These are phyloP conservation scores for Neolamprologus longior DNA, from an alignment of 2,113 vertebrate species.

Conservation along the genomic window DNA sequence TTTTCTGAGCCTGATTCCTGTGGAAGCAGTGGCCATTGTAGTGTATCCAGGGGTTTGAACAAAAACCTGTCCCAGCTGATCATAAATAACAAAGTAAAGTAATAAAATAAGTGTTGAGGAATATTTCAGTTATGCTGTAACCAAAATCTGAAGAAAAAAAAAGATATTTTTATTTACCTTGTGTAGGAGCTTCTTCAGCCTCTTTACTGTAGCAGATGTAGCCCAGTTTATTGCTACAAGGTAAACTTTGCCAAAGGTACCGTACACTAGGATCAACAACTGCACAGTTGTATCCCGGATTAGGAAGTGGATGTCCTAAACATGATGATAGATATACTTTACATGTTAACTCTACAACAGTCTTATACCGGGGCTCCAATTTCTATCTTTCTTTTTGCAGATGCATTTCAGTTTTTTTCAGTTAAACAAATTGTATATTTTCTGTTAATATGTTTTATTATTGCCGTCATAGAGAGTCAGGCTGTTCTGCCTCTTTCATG, in stretches of 20 bases:
- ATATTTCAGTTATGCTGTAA: not conserved
- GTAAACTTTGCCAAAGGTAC: slow-evolving; percentile 79
- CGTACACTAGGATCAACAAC: slow-evolving; percentile 69
- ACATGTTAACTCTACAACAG: not conserved
- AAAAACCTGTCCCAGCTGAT: slow-evolving; percentile 63
- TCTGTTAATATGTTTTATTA: not conserved
- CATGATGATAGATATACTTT: not conserved
- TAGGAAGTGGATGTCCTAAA: slow-evolving; percentile 80
- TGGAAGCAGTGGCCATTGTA: slow-evolving; percentile 85
- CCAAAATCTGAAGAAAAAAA: not conserved
- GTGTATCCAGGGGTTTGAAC: slow-evolving; percentile 79
- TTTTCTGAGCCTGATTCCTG: slow-evolving; percentile 68
- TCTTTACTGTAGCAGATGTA: slow-evolving; percentile 85
- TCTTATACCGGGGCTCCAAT: accelerated
- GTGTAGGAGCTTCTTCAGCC: slow-evolving; percentile 8
- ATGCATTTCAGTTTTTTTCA: not conserved
- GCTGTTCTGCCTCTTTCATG: accelerated
- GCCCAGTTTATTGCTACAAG: slow-evolving; percentile 78
- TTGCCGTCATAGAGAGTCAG: not conserved
- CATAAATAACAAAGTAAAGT: not conserved
- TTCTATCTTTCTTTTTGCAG: not conserved
- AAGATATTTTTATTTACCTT: slow-evolving; percentile 8
- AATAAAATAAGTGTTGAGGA: not conserved
- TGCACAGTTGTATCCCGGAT: slow-evolving; percentile 82
- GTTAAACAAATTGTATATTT: not conserved